Evolutionary conservation across 2,888 invertebrate species (phyloP).

Genomic region (Drosophila dives): DNA sequence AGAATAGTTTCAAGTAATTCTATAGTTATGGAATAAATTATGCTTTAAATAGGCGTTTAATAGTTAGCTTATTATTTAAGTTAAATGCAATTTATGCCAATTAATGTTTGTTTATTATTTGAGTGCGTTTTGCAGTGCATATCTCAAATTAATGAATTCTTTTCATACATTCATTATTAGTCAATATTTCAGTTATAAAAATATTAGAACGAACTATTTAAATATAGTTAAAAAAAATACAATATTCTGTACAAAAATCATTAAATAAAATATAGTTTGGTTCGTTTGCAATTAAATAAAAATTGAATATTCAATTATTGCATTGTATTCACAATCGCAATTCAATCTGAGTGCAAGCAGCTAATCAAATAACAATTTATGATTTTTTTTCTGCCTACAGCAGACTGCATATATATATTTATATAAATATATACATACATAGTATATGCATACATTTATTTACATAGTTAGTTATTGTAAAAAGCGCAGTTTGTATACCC

Average conservation of each 20-base stretch:
- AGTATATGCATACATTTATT: not conserved
- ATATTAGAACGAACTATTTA: not conserved
- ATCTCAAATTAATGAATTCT: not conserved
- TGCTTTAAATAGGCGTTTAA: no score
- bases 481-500: slow-evolving; percentile 3
- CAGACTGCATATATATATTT: not conserved
- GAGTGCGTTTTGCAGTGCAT: not conserved
- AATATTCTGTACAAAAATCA: not conserved
- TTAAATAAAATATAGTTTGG: slow-evolving; percentile 20
- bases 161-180: not conserved
- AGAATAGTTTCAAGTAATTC: not conserved
- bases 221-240: not conserved
- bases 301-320: slow-evolving; percentile 53
- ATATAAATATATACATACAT: not conserved
- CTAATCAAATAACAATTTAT: slow-evolving; percentile 33
- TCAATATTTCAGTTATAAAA: not conserved
- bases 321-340: slow-evolving; percentile 48
- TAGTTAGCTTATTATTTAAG: not conserved
- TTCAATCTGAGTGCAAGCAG: slow-evolving; percentile 41
- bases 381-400: slow-evolving; percentile 30
- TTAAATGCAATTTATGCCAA: not conserved
- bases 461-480: slow-evolving; percentile 17
- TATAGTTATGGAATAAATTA: not conserved
- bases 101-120: not conserved
- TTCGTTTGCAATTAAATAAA: slow-evolving; percentile 33